A percentile compares a stretch with the other conserved stretches of the same genome.
phyloP scores from a whole-genome alignment of 2,888 invertebrate species.

The Sinohyriopsis cumingii region DNA sequence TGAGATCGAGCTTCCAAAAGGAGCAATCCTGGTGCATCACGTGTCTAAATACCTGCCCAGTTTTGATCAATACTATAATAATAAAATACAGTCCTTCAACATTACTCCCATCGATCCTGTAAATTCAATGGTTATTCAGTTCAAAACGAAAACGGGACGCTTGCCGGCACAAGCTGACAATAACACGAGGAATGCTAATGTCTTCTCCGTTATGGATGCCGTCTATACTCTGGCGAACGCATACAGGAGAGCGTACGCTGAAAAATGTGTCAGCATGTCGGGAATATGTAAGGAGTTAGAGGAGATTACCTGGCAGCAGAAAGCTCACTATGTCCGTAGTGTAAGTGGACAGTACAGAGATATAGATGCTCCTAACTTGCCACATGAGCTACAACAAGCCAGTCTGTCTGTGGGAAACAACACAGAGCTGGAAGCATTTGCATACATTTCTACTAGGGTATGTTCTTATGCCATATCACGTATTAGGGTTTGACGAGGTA shows the following conservation, averaged over 20 bases:
- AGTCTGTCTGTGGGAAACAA: too few relatives aligned
- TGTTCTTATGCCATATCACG: too few relatives aligned
- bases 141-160: not conserved
- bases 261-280: not conserved
- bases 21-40: not conserved
- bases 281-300: conserved; percentile 14
- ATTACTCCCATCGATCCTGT: not conserved
- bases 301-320: not conserved
- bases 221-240: conserved; percentile 47
- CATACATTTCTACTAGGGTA: too few relatives aligned
- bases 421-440: too few relatives aligned
- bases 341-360: not conserved
- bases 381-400: too few relatives aligned
- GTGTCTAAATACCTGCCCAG: not conserved
- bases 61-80: not conserved
- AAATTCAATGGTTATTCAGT: not conserved
- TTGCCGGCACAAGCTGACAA: not conserved
- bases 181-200: not conserved
- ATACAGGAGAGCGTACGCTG: conserved; percentile 5
- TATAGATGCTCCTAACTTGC: not conserved
- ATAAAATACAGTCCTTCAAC: too few relatives aligned
- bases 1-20: not conserved
- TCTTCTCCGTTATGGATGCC: conserved; percentile 32
- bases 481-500: too few relatives aligned
- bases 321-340: not conserved